Base-by-base conservation (phyloP, 2,113 vertebrate species). In the Sula dactylatra region DNA sequence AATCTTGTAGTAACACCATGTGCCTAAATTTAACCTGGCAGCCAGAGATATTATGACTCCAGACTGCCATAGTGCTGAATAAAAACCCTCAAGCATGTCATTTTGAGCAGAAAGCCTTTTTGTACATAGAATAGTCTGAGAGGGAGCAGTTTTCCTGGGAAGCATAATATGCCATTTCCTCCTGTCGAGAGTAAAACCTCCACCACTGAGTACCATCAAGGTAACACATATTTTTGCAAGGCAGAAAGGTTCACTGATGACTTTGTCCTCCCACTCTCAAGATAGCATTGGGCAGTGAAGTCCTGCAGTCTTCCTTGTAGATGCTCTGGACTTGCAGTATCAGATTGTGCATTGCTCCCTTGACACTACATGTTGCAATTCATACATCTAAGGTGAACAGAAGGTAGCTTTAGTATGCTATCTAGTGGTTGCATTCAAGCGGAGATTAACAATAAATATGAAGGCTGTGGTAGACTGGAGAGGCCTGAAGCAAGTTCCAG, bases 11-110 rank as follows among this genome's bases (percentile, higher is more conserved):
- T 44, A 83, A 56, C 31, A 83, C 18, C 54, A 20, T 22, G 56
- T 80, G 36, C 74, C 52, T 64, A 73, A 72, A 77, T 2, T 77
- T 67, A 83, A 92, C 32, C 24, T 66, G 54, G 26, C 31, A 94
- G 49, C 8, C 74, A 73, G 71, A 91, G 25, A 45, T 20, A 20
- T 18, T 14, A 6, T 27, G 66, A 56, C 24, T 93, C 18, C 74
- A 93, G 52, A 44, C 31, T 56, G 24, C 54, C 44, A 44, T 1
- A 7, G 36, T 18, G n/a, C n/a, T 91, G 47, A 38, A 25, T 27
- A 62, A 76, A 79, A 79, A 0, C 0, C 12, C 19, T 2, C 7
- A 55, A 74, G 84, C 2, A 24, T 6, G 9, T 36, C 2, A 62
- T 72, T 95, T 90, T 59, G n/a, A 71, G 29, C 25, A 93, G 85